These are phyloP conservation scores for Aurelia sp. DNA, from an alignment of 30 jellyfish, hydroid and myxozoan genomes.

Conservation along the genomic window DNA sequence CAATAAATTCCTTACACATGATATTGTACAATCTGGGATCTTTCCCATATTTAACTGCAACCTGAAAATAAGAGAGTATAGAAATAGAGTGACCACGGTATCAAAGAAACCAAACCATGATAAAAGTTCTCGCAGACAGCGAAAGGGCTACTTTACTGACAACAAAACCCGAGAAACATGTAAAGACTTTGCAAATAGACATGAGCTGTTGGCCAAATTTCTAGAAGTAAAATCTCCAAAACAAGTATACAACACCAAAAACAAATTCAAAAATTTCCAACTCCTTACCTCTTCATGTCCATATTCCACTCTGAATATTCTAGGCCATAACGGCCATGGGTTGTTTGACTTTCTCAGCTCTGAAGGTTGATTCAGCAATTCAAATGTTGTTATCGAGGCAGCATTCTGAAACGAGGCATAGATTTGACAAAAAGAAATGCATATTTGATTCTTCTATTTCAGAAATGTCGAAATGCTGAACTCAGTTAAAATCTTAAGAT, in stretches of 20 bases:
- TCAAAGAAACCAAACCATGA: no score
- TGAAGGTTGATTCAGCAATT: conserved; percentile 73
- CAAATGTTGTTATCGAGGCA: conserved; percentile 74
- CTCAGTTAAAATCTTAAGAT: no score
- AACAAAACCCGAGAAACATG: no score
- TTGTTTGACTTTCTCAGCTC: conserved; percentile 44
- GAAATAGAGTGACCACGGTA: no score
- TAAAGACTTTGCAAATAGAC: no score
- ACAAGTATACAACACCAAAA: background rate
- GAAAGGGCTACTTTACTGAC: no score
- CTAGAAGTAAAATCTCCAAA: no score
- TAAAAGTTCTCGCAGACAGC: no score
- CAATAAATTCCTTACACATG: conserved; percentile 74
- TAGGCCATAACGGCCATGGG: conserved; percentile 90
- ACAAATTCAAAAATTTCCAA: background rate
- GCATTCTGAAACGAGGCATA: conserved; percentile 51
- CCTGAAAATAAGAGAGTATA: conserved; percentile 6
- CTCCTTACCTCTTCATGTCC: conserved; percentile 83
- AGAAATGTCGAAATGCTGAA: no score
- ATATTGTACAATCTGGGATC: conserved; percentile 82
- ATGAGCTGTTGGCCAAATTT: no score
- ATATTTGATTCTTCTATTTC: no score
- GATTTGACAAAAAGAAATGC: no score
- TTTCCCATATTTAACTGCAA: conserved; percentile 69
- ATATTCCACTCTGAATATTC: conserved; percentile 81